phyloP scores from a whole-genome alignment of 2,113 vertebrate genomes.

The Tragelaphus buxtoni region DNA sequence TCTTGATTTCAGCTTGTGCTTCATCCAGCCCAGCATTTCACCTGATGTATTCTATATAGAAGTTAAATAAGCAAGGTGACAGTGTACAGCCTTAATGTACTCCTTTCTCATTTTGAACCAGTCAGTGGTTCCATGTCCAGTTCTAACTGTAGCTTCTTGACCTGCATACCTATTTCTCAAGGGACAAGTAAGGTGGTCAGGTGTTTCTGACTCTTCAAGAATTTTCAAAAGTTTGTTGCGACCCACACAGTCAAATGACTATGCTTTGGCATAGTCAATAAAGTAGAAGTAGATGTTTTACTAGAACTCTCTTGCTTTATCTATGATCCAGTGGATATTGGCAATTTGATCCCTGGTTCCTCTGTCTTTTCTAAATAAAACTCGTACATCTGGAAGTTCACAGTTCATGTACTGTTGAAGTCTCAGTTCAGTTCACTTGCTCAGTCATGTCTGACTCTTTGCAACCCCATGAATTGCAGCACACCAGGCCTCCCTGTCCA shows the following conservation, averaged over 20 bases:
- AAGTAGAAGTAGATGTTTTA: background rate
- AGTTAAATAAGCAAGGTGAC: background rate
- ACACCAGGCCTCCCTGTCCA: no score
- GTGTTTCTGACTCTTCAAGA: background rate
- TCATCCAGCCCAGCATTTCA: background rate
- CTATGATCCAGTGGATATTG: background rate
- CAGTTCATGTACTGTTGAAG: background rate
- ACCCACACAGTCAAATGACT: background rate
- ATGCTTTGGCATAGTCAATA: background rate
- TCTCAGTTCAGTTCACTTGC: no score
- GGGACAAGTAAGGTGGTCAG: background rate
- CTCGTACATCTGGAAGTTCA: background rate
- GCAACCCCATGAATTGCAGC: fast-evolving
- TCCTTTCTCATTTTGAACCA: background rate
- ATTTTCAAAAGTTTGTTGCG: background rate
- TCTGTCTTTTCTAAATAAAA: background rate
- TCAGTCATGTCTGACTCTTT: fast-evolving
- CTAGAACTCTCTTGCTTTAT: background rate
- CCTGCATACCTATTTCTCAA: background rate
- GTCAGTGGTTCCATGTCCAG: background rate
- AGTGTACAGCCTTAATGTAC: background rate
- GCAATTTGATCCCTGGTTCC: background rate
- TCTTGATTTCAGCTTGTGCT: background rate
- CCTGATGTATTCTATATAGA: background rate
- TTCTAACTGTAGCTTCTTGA: background rate